Conservation (phyloP, 1,140 invertebrate genomes). For the Cylas formicarius region DNA sequence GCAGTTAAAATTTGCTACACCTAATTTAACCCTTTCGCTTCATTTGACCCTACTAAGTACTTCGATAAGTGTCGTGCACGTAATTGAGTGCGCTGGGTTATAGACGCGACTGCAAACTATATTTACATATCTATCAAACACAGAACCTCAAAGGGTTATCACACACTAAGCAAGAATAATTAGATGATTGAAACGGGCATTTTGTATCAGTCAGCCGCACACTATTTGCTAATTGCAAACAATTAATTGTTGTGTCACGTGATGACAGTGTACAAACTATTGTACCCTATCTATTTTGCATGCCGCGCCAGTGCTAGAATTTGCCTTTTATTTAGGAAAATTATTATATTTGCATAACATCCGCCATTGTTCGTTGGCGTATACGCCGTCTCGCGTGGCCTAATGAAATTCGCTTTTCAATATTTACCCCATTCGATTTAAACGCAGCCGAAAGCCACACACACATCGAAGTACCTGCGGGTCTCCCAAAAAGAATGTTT, state of each 20-base stretch:
- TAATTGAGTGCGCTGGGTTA: too few species aligned
- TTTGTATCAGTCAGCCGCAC: constrained; percentile 42
- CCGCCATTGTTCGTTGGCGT: not conserved
- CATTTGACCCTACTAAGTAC: too few species aligned
- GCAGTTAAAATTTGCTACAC: too few species aligned
- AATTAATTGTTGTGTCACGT: constrained; percentile 36
- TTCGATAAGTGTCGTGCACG: too few species aligned
- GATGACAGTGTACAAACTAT: constrained; percentile 27
- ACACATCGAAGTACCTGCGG: too few species aligned
- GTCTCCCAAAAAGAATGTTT: too few species aligned
- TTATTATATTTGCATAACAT: constrained; percentile 6
- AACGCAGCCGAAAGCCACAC: too few species aligned
- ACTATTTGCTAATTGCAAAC: constrained; percentile 40
- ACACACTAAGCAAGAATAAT: constrained; percentile 37
- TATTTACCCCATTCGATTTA: too few species aligned
- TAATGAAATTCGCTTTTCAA: too few species aligned
- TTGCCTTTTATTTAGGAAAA: constrained; percentile 12
- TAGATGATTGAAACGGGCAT: constrained; percentile 41
- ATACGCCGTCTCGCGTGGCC: constrained; percentile 4
- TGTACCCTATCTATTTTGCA: constrained; percentile 26
- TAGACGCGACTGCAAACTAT: constrained; percentile 20
- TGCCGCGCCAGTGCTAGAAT: too few species aligned
- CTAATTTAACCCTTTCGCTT: too few species aligned
- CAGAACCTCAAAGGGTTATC: constrained; percentile 39
- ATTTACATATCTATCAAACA: constrained; percentile 41